phyloP scores from a whole-genome alignment of 2,113 vertebrate genomes.

The Nicator chloris region DNA sequence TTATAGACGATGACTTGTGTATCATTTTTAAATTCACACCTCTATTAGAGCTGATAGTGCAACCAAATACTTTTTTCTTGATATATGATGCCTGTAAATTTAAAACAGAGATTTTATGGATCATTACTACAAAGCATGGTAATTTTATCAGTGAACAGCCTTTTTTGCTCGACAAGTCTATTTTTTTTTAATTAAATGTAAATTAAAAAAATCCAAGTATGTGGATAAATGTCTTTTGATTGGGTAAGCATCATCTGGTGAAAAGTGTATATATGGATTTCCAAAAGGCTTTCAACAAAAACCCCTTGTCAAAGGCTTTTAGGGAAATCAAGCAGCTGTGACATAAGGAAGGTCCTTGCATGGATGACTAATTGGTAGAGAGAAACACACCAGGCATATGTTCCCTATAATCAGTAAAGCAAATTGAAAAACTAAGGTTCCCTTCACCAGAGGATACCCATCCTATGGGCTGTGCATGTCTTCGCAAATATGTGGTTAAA shows the following conservation, averaged over 20 bases:
- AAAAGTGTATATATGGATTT: neutral
- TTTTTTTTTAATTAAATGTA: neutral
- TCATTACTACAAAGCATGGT: neutral
- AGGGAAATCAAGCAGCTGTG: neutral
- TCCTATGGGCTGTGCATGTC: neutral
- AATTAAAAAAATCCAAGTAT: neutral
- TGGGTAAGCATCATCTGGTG: neutral
- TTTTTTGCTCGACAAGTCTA: neutral
- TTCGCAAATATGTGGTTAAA: neutral
- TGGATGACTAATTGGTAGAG: neutral
- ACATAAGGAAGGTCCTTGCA: neutral
- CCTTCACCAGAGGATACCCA: neutral
- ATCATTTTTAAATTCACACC: slow-evolving; percentile 49
- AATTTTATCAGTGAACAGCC: neutral
- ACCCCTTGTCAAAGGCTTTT: neutral
- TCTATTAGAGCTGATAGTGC: neutral
- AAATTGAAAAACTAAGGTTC: neutral
- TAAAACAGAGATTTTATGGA: neutral
- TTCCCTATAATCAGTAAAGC: neutral
- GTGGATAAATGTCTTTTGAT: neutral
- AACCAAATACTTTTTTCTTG: neutral
- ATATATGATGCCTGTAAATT: neutral
- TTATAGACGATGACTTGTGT: neutral
- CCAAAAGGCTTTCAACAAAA: neutral
- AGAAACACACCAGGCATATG: neutral